phyloP scores from a whole-genome alignment of 2,888 invertebrate species.

The Ornithoptera priamus region DNA sequence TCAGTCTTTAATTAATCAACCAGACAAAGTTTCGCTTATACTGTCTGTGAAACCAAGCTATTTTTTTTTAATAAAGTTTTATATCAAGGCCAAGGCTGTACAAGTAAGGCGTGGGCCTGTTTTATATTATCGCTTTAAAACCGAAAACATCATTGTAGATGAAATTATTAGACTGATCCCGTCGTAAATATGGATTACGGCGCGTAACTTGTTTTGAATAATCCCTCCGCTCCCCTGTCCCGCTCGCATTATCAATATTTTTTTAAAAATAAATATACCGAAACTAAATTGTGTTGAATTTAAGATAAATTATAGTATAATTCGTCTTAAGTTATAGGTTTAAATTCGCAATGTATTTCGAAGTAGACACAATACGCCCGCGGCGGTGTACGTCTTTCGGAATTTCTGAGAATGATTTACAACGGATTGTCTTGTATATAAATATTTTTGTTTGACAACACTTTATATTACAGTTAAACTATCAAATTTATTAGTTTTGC shows the following conservation, averaged over 20 bases:
- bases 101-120: slow-evolving; percentile 28
- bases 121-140: slow-evolving; percentile 35
- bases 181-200: slow-evolving; percentile 47
- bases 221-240: slow-evolving; percentile 5
- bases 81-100: slow-evolving; percentile 11
- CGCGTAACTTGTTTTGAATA: slow-evolving; percentile 23
- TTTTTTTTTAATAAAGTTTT: too few relatives aligned
- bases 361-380: slow-evolving; percentile 12
- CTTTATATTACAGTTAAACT: too few relatives aligned
- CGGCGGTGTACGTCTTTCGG: slow-evolving; percentile 1
- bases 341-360: slow-evolving; percentile 23
- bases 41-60: too few relatives aligned
- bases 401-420: not conserved
- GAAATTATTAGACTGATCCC: slow-evolving; percentile 42
- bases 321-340: not conserved
- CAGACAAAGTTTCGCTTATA: too few relatives aligned
- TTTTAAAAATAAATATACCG: slow-evolving; percentile 20
- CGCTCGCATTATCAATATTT: not conserved
- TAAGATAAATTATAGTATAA: slow-evolving; percentile 17
- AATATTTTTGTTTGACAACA: not conserved
- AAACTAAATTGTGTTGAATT: slow-evolving; percentile 25
- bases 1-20: too few relatives aligned
- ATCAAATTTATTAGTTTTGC: too few relatives aligned
- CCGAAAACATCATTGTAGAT: slow-evolving; percentile 36
- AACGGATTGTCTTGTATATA: slow-evolving; percentile 1